Evolutionary conservation across 2,797 vertebrate genomes (phyloP), one percentile per base, ranked within the genome.

Genomic region (Parauchenoglanis punctatus): DNA sequence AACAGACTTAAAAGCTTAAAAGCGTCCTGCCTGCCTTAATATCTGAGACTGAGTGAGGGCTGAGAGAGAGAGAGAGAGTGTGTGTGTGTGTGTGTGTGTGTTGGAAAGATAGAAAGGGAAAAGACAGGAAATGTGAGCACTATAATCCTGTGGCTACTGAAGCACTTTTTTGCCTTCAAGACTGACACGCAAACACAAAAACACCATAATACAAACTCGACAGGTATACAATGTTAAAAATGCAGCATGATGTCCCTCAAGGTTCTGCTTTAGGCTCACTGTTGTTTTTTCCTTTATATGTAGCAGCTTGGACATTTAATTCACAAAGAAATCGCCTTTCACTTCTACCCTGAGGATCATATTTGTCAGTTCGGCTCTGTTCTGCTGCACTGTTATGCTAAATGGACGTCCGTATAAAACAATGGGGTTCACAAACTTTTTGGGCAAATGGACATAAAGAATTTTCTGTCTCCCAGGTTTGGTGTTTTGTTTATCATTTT

Each of bases 1-100:
- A 91, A 88, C 86, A 86, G 73, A 90, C 56, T 25, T 23, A 40
- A 78, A 83, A 85, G 72, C 82, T 81, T 90, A 89, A 89, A 90
- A 87, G 89, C 80, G 70, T 65, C 77, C 78, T 88, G 67, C 31
- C 65, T 84, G 85, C 89, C 77, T 76, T 88, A 85, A 88, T 85
- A 87, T 85, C 68, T 67, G 52, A 86, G 83, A 86, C 35, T 13
- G 85, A 58, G 65, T 40, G 52, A 68, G 31, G 46, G 70, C 49
- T 67, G 82, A 49, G 8, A 49, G 8, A 49, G 46, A 49, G 46
- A 49, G 46, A 49, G 46, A 6, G 8, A 49, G 81, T 40, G 52
- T 67, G 81, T 56, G 49, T 46, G 68, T 31, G 59, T 31, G 68
- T 4, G 12, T 25, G 77, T 23, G 67, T 31, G 80, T 40, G 56